phyloP scores from a whole-genome alignment of 2,888 invertebrate genomes.

The Drosophila meridiana region DNA sequence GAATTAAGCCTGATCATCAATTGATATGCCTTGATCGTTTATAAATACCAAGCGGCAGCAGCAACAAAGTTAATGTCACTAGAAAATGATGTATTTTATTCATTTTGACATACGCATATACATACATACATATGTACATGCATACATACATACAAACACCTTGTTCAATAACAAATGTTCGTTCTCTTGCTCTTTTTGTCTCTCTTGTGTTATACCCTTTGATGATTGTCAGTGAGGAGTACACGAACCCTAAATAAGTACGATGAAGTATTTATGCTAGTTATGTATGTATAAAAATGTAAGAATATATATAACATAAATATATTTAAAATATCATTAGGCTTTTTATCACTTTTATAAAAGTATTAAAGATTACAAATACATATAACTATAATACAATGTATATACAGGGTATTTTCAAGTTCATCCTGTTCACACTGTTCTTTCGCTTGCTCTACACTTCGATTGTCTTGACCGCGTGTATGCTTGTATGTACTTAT shows the following conservation, averaged over 20 bases:
- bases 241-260: not conserved
- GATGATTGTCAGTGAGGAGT: too few species aligned
- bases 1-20: not conserved
- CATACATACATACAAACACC: not conserved
- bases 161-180: not conserved
- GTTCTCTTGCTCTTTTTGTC: not conserved
- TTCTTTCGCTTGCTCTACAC: not conserved
- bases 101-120: not conserved
- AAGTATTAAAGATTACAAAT: not conserved
- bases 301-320: not conserved
- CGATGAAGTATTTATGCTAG: not conserved
- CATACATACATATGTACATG: not conserved
- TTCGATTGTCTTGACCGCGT: slow-evolving; percentile 11
- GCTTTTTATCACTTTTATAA: not conserved
- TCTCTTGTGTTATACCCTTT: slow-evolving; percentile 3
- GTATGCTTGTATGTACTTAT: slow-evolving; percentile 14
- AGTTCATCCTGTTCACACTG: not conserved
- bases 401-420: not conserved
- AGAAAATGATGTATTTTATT: not conserved
- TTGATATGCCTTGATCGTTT: not conserved
- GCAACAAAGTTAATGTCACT: not conserved
- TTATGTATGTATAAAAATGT: not conserved
- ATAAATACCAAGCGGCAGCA: not conserved
- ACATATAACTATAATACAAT: too few species aligned
- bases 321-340: not conserved